These are phyloP conservation scores for Miltochrista miniata DNA, from an alignment of 2,888 invertebrate species.

Conservation along the genomic window DNA sequence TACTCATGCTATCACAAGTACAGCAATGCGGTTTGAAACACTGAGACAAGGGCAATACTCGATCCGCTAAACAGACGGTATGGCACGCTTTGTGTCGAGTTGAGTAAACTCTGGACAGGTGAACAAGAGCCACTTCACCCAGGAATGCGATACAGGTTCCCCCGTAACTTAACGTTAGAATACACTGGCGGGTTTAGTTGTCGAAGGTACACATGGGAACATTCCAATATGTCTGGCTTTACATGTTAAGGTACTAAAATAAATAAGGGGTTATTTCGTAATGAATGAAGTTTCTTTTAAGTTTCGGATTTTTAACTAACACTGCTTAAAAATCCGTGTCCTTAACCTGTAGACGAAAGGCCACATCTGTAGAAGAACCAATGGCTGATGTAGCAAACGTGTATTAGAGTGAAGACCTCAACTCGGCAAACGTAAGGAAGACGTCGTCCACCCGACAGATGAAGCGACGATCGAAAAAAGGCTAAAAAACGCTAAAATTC, in stretches of 20 bases:
- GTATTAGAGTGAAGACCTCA: too few relatives aligned
- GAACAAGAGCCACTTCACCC: slow-evolving; percentile 14
- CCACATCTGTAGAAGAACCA: too few relatives aligned
- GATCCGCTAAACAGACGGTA: slow-evolving; percentile 50
- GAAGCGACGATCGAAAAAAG: too few relatives aligned
- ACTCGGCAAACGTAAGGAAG: too few relatives aligned
- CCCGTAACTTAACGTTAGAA: not conserved
- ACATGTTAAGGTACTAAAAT: not conserved
- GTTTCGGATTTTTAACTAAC: too few relatives aligned
- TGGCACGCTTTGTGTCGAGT: slow-evolving; percentile 66
- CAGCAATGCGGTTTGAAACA: slow-evolving; percentile 29
- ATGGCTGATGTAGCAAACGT: too few relatives aligned
- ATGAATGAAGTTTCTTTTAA: too few relatives aligned
- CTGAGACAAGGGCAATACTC: slow-evolving; percentile 18
- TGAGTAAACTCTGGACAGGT: slow-evolving; percentile 21
- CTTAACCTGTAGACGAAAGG: too few relatives aligned
- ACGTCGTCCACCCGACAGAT: too few relatives aligned
- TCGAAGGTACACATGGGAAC: slow-evolving; percentile 8
- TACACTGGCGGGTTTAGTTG: slow-evolving; percentile 5
- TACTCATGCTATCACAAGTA: not conserved
- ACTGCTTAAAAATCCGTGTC: too few relatives aligned
- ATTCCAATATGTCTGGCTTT: slow-evolving; percentile 26
- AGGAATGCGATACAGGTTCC: slow-evolving; percentile 8
- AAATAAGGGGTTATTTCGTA: too few relatives aligned
- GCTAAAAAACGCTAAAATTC: too few relatives aligned